A percentile compares a stretch with the other conserved stretches of the same genome.
Conservation (phyloP, 1,140 invertebrate genomes). For the Panagrolaimus sp. region DNA sequence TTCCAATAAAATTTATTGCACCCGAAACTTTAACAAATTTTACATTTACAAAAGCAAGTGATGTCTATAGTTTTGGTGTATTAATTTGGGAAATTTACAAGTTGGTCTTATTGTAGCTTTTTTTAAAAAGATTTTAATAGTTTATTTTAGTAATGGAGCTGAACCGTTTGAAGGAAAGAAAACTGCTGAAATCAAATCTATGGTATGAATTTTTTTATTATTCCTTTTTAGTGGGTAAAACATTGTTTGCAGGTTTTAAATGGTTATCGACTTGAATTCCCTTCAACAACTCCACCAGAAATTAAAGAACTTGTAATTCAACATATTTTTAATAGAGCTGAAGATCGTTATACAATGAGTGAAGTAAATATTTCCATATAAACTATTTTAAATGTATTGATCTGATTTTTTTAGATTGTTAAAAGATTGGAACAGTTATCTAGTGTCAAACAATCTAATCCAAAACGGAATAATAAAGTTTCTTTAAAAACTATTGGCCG, state of each 20-base stretch:
- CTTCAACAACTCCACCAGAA: not conserved
- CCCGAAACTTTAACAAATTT: slow-evolving; percentile 23
- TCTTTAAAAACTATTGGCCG: too few relatives aligned
- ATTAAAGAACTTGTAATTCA: not conserved
- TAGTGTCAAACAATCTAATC: not conserved
- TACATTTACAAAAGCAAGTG: slow-evolving; percentile 25
- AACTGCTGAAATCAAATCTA: not conserved
- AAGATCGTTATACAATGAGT: slow-evolving; percentile 7
- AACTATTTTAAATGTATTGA: not conserved
- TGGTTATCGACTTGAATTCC: not conserved
- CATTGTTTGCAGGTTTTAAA: not conserved
- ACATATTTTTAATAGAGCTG: not conserved
- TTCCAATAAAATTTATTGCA: slow-evolving; percentile 33
- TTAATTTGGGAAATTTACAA: slow-evolving; percentile 35
- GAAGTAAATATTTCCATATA: not conserved
- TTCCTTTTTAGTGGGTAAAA: too few relatives aligned
- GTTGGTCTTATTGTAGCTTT: slow-evolving; percentile 37
- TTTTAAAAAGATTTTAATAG: too few relatives aligned
- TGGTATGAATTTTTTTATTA: not conserved
- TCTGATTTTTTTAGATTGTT: slow-evolving; percentile 12
- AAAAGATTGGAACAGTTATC: not conserved
- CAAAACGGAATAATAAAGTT: too few relatives aligned
- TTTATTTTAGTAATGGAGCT: slow-evolving; percentile 16
- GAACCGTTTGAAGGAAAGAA: slow-evolving; percentile 31
- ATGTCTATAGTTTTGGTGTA: slow-evolving; percentile 27